Percentiles rank a stretch among this genome's conserved stretches.
Conservation (phyloP, 2,113 vertebrate species). For the Phalacrocorax pelagicus region DNA sequence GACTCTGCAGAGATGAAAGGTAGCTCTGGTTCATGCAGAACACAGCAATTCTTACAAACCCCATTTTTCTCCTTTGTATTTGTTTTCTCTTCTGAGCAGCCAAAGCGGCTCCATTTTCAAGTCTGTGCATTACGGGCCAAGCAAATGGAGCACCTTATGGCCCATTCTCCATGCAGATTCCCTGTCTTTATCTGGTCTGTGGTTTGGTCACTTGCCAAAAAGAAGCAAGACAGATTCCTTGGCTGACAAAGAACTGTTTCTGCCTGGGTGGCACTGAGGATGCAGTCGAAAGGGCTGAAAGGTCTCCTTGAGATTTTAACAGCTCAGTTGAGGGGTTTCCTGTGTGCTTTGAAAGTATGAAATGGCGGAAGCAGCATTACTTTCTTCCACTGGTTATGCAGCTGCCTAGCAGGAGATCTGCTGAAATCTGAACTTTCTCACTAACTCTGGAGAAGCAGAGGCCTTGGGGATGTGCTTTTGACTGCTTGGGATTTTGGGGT, state of each 20-base stretch:
- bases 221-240: background rate
- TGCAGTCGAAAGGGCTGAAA: slow-evolving; percentile 4
- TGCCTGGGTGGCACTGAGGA: background rate
- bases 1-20: background rate
- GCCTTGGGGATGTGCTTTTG: background rate
- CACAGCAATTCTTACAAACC: background rate
- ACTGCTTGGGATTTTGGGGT: background rate
- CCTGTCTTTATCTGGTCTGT: background rate
- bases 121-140: background rate
- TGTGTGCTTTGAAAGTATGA: background rate
- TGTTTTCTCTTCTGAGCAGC: background rate
- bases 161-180: background rate
- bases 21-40: background rate
- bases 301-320: background rate
- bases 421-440: background rate
- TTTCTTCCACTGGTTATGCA: background rate
- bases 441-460: background rate
- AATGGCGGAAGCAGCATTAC: background rate
- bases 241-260: background rate
- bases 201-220: background rate
- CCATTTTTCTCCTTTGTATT: background rate
- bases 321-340: background rate
- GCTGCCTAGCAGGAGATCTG: background rate
- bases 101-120: background rate
- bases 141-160: background rate